Conservation (phyloP, 2,888 invertebrate species). For the Lepidochitona cinerea region DNA sequence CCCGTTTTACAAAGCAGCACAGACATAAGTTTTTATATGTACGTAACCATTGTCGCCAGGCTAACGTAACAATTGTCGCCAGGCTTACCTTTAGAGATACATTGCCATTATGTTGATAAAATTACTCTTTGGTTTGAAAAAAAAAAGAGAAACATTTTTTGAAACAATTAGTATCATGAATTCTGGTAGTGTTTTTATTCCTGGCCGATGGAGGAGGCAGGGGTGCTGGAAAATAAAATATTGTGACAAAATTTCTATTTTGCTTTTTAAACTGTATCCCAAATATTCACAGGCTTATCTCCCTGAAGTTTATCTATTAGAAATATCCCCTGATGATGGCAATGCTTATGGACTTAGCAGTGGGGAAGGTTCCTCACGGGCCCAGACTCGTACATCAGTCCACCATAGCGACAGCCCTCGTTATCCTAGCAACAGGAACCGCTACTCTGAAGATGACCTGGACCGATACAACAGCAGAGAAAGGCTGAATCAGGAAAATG, state of each 20-base stretch:
- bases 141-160: neutral
- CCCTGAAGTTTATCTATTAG: constrained; percentile 63
- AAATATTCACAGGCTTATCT: constrained; percentile 58
- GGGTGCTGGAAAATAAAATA: too few species aligned
- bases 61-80: too few species aligned
- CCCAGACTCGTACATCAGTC: constrained; percentile 37
- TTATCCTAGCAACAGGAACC: neutral
- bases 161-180: too few species aligned
- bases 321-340: constrained; percentile 47
- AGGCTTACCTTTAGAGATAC: too few species aligned
- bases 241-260: too few species aligned
- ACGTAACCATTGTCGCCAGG: too few species aligned
- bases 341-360: constrained; percentile 40
- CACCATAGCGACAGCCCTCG: neutral
- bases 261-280: too few species aligned
- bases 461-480: constrained; percentile 1
- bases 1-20: too few species aligned
- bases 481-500: neutral
- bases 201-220: too few species aligned
- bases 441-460: neutral
- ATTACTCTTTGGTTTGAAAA: neutral
- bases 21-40: too few species aligned
- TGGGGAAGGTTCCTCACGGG: constrained; percentile 38
- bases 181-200: too few species aligned
- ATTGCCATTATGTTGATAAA: too few species aligned